Base-by-base conservation (phyloP, 2,113 vertebrate genomes). In the Setophaga coronata region DNA sequence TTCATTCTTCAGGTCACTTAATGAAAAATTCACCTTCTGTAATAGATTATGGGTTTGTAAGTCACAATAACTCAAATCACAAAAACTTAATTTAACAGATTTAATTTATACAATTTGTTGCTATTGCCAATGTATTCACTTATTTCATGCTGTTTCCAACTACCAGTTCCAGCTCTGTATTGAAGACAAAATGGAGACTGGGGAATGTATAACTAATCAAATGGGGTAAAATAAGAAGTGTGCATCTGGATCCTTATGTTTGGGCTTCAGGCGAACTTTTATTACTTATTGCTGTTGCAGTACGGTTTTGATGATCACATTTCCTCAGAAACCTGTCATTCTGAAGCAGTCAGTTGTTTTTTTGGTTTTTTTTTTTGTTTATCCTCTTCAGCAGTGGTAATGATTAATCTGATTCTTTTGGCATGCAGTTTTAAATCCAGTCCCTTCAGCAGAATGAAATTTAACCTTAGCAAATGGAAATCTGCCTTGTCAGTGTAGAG, bases 351-450 rank as follows among this genome's bases (percentile, higher is more conserved):
- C 15, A 10, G 16, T 65, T 24, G 43, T 42, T 42, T 43, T 43
- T 51, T 38, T 10, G 36, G 9, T 38, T 10, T 51, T 51, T 16
- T 51, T 45, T 47, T 82, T 73, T 53, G 21, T 91, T 86, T 87
- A 73, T 81, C 34, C 47, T 93, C 29, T 93, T 62, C 69, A 36
- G 50, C 23, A 34, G 26, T 43, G 34, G 9, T 45, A 95, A 66
- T 54, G 60, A 93, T 87, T 89, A 92, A 92, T 77, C 45, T 89
- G 60, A 62, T 89, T 66, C 51, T 78, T 60, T 58, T 62, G 89
- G 47, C 51, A 62, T 26, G 38, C 29, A 38, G 54, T 93, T 96
- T 93, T 87, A 94, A 93, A 84, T 58, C 54, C 83, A 93, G 77
- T 62, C 45, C 81, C 83, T 87, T 77, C 47, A 73, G 47, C 72